These are phyloP conservation scores for Rhizoglyphus robini DNA, from an alignment of 1,140 invertebrate genomes.

Conservation along the genomic window DNA sequence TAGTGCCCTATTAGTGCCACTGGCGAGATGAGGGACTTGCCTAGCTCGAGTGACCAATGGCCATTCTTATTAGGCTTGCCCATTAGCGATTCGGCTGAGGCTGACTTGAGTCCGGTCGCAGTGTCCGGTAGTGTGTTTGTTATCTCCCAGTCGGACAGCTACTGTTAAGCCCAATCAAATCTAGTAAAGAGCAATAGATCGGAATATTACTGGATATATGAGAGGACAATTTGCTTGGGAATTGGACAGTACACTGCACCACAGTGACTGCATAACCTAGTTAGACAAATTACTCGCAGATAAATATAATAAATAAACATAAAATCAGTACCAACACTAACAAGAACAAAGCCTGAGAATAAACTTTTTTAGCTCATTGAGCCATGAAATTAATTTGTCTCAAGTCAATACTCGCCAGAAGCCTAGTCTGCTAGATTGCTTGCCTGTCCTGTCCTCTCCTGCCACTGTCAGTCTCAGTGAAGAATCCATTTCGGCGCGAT, in stretches of 20 bases:
- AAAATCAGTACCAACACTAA: neutral
- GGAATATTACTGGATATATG: neutral
- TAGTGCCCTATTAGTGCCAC: neutral
- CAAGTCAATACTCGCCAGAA: neutral
- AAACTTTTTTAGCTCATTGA: constrained; percentile 12
- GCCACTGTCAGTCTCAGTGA: no score
- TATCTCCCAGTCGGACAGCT: neutral
- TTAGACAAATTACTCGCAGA: no score
- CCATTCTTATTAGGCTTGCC: neutral
- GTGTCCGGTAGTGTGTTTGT: neutral
- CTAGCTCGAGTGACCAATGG: no score
- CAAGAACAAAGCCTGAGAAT: neutral
- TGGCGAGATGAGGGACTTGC: no score
- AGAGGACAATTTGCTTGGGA: neutral
- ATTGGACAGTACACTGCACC: no score
- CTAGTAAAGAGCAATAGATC: neutral
- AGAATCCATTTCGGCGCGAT: no score
- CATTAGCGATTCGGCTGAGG: neutral
- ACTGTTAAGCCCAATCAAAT: neutral
- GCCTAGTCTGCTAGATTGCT: neutral
- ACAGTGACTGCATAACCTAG: no score
- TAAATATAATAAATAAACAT: neutral
- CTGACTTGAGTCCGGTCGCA: neutral
- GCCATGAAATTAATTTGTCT: constrained; percentile 15
- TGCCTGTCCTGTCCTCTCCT: neutral